A percentile compares a stretch with the other conserved stretches of the same genome.
These are phyloP conservation scores for Brachyopa scutellaris DNA, from an alignment of 2,888 invertebrate genomes.

Conservation along the genomic window DNA sequence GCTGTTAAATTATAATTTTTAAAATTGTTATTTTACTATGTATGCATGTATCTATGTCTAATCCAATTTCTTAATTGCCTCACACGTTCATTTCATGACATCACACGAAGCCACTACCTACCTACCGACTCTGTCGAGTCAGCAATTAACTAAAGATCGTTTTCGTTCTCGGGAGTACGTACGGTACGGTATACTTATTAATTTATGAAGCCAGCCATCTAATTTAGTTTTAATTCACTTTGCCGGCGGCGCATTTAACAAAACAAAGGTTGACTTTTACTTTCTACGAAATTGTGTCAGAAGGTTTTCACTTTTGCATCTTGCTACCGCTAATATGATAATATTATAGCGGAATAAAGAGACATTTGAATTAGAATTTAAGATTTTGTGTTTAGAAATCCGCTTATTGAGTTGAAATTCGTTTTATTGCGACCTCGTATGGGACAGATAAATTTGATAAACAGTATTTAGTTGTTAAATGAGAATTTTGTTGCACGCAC, in stretches of 20 bases:
- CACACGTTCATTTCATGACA: too few species aligned
- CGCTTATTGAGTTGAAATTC: not conserved
- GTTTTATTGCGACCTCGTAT: not conserved
- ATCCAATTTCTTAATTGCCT: too few species aligned
- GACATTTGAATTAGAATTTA: slow-evolving; percentile 46
- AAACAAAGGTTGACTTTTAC: slow-evolving; percentile 42
- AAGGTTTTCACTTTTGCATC: slow-evolving; percentile 52
- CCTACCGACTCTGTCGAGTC: too few species aligned
- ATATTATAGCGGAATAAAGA: slow-evolving; percentile 11
- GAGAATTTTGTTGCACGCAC: too few species aligned
- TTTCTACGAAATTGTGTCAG: slow-evolving; percentile 41
- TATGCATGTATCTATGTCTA: too few species aligned
- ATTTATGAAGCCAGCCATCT: slow-evolving; percentile 2
- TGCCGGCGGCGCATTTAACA: slow-evolving; percentile 3
- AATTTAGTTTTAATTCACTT: slow-evolving; percentile 33
- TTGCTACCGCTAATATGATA: slow-evolving; percentile 19
- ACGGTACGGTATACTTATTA: not conserved
- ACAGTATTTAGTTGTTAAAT: too few species aligned
- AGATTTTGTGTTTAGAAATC: slow-evolving; percentile 11
- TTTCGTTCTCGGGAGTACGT: not conserved
- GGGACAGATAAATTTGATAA: not conserved
- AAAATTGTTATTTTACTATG: too few species aligned
- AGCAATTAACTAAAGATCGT: too few species aligned
- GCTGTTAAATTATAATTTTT: too few species aligned
- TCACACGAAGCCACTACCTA: too few species aligned